Evolutionary conservation across 2,797 vertebrate genomes (phyloP).

Genomic region (Odontamblyopus rebecca): DNA sequence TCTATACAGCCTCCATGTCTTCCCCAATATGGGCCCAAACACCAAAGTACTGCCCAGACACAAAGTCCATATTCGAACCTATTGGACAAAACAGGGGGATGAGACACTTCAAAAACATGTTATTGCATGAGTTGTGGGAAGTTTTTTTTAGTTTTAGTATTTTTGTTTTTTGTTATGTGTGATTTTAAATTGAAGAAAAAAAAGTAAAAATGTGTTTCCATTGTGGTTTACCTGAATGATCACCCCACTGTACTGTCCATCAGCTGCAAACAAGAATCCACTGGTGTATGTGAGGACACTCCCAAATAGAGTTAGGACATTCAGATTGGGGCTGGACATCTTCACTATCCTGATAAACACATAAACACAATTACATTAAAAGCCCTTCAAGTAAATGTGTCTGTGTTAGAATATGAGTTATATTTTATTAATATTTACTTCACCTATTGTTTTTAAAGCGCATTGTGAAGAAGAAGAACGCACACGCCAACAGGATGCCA

Average conservation of each 20-base stretch:
- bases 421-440: background rate
- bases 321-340: conserved; percentile 99
- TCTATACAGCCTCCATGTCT: conserved; percentile 95
- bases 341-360: conserved; percentile 89
- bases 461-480: conserved; percentile 91
- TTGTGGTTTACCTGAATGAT: conserved; percentile 82
- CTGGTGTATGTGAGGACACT: conserved; percentile 90
- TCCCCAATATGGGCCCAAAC: conserved; percentile 92
- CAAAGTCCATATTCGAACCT: conserved; percentile 88
- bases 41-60: conserved; percentile 90
- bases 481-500: conserved; percentile 85
- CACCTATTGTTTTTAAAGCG: conserved; percentile 96
- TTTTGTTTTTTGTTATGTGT: too few relatives aligned
- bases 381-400: background rate
- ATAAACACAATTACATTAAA: conserved; percentile 11
- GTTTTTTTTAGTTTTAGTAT: too few relatives aligned
- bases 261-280: conserved; percentile 88
- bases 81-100: background rate
- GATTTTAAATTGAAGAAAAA: too few relatives aligned
- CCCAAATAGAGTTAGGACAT: conserved; percentile 89
- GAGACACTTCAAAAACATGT: background rate
- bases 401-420: background rate
- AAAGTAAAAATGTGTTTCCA: background rate
- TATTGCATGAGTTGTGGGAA: too few relatives aligned
- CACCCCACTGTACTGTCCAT: conserved; percentile 70